Evolutionary conservation across 2,888 invertebrate species (phyloP).

Genomic region (Diadegma fenestrale): DNA sequence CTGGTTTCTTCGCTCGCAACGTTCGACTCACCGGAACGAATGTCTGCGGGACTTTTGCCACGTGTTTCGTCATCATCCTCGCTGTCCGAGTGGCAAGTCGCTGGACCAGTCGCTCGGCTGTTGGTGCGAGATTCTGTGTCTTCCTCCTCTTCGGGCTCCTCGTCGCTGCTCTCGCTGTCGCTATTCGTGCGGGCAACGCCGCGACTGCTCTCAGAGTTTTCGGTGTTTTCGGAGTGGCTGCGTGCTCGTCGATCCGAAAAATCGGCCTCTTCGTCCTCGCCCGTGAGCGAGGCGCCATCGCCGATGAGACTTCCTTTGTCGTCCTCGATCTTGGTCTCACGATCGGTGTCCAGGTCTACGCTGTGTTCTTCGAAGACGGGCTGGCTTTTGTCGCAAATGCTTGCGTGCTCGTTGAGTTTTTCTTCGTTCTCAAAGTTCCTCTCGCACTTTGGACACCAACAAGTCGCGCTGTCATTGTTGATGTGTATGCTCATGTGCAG

Average conservation of each 20-base stretch:
- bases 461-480: constrained; percentile 76
- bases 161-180: constrained; percentile 48
- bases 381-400: constrained; percentile 72
- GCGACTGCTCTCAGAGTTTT: constrained; percentile 60
- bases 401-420: constrained; percentile 77
- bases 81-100: constrained; percentile 75
- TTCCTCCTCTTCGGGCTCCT: constrained; percentile 72
- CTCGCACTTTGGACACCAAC: constrained; percentile 80
- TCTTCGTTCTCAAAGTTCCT: constrained; percentile 79
- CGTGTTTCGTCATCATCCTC: constrained; percentile 57
- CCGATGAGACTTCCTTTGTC: constrained; percentile 76
- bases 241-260: constrained; percentile 71
- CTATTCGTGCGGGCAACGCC: constrained; percentile 17
- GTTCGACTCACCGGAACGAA: not conserved
- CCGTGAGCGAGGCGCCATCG: constrained; percentile 71
- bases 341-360: constrained; percentile 71
- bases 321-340: constrained; percentile 74
- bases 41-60: constrained; percentile 15
- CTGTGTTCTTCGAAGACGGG: constrained; percentile 73
- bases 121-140: constrained; percentile 73
- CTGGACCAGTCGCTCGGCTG: constrained; percentile 73
- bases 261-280: constrained; percentile 74
- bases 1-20: not conserved
- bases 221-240: constrained; percentile 62
- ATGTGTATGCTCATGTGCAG: constrained; percentile 87